A percentile compares a stretch with the other conserved stretches of the same genome.
Evolutionary conservation across 2,797 vertebrate species (phyloP).

Genomic region (Enteromius viviparus): DNA sequence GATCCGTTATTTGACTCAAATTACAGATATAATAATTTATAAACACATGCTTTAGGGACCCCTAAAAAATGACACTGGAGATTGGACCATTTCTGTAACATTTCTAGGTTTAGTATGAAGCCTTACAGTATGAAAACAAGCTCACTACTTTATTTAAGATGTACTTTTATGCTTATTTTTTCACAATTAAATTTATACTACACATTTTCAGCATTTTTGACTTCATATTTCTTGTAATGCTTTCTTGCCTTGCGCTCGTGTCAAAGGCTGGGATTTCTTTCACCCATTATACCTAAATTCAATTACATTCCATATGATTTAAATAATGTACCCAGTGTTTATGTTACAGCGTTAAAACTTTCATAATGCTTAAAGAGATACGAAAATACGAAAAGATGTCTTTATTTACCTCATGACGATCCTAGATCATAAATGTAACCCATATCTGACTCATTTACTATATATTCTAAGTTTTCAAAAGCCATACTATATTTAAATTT

Average conservation of each 20-base stretch:
- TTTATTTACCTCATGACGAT: background rate
- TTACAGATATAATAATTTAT: background rate
- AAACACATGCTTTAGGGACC: background rate
- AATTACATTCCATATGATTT: slow-evolving; percentile 41
- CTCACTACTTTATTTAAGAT: slow-evolving; percentile 26
- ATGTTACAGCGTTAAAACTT: background rate
- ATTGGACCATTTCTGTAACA: background rate
- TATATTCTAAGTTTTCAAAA: background rate
- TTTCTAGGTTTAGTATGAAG: background rate
- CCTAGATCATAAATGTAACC: background rate
- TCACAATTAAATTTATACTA: background rate
- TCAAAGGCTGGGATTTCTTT: slow-evolving; percentile 1
- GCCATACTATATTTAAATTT: background rate
- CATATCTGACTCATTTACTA: background rate
- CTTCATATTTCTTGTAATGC: background rate
- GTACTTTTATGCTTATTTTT: slow-evolving; percentile 3
- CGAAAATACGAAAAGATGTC: background rate
- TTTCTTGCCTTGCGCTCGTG: background rate
- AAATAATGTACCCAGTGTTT: background rate
- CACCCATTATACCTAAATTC: slow-evolving; percentile 1
- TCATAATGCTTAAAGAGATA: background rate
- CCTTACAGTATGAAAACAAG: background rate
- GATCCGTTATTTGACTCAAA: background rate
- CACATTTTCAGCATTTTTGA: background rate
- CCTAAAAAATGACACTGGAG: slow-evolving; percentile 12